A percentile compares a stretch with the other conserved stretches of the same genome.
These are phyloP conservation scores for Oscarella lobularis DNA, from an alignment of 37 sponge, comb jelly and placozoan species.

Conservation along the genomic window DNA sequence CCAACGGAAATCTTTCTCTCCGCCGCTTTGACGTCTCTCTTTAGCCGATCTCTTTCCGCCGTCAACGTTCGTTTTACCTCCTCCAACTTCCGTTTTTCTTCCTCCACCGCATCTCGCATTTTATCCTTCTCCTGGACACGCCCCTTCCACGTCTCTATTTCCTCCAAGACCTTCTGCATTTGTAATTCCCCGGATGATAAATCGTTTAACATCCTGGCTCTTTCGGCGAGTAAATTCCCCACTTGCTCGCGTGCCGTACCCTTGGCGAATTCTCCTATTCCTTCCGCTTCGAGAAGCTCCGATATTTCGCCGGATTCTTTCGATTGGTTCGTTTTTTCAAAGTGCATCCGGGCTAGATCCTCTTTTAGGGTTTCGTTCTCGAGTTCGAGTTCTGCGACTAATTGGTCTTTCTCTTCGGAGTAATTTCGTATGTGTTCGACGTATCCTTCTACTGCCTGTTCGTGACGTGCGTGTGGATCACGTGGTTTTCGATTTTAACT, in stretches of 20 bases:
- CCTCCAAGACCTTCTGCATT: neutral
- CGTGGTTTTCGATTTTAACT: slow-evolving; percentile 16
- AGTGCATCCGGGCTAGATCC: neutral
- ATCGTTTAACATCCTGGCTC: slow-evolving; percentile 1
- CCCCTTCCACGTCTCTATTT: neutral
- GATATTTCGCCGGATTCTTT: neutral
- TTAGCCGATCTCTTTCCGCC: neutral
- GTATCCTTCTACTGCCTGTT: slow-evolving; percentile 21
- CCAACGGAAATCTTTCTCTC: neutral
- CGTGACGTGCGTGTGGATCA: neutral
- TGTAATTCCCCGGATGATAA: neutral
- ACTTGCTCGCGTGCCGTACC: neutral
- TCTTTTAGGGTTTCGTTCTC: slow-evolving; percentile 17
- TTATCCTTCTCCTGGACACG: neutral
- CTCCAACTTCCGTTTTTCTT: neutral
- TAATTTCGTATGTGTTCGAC: slow-evolving; percentile 16
- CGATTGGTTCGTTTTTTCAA: neutral
- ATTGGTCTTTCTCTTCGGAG: slow-evolving; percentile 15
- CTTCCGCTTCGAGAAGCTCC: neutral
- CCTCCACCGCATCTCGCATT: neutral
- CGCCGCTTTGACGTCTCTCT: neutral
- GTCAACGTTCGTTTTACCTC: neutral
- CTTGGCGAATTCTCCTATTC: neutral
- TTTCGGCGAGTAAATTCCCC: neutral
- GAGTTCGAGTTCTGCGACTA: slow-evolving; percentile 13